phyloP scores from a whole-genome alignment of 2,797 vertebrate species.

The Arrhamphus sclerolepis region DNA sequence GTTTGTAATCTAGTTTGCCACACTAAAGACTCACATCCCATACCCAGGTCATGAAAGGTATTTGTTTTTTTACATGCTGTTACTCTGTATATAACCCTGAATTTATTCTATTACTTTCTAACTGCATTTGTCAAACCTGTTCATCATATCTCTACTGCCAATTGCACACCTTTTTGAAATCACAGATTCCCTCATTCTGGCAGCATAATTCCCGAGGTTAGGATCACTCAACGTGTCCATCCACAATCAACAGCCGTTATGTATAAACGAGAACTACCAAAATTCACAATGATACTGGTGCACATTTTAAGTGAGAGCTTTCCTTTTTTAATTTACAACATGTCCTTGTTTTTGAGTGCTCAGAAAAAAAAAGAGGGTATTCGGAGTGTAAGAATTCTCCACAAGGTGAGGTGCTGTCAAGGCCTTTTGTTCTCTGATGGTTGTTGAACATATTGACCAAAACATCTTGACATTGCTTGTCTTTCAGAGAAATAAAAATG shows the following conservation, averaged over 20 bases:
- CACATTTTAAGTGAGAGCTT: slow-evolving; percentile 38
- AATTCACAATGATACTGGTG: slow-evolving; percentile 30
- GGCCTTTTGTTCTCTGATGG: slow-evolving; percentile 64
- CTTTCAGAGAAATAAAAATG: slow-evolving; percentile 79
- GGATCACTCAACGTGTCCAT: slow-evolving; percentile 12
- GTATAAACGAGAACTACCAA: slow-evolving; percentile 16
- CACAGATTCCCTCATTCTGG: slow-evolving; percentile 12
- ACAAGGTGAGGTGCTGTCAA: slow-evolving; percentile 51
- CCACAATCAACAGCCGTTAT: slow-evolving; percentile 7
- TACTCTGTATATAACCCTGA: slow-evolving; percentile 4
- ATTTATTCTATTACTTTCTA: slow-evolving; percentile 4
- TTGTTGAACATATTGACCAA: slow-evolving; percentile 72
- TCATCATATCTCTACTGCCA: slow-evolving; percentile 19
- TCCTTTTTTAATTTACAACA: slow-evolving; percentile 46
- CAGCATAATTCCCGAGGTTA: slow-evolving; percentile 25
- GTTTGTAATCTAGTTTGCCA: slow-evolving; percentile 15
- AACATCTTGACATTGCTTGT: slow-evolving; percentile 77
- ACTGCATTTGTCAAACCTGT: slow-evolving; percentile 12
- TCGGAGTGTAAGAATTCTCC: slow-evolving; percentile 40
- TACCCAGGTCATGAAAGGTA: slow-evolving; percentile 12
- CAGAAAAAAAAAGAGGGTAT: slow-evolving; percentile 38
- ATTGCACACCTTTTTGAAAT: slow-evolving; percentile 13
- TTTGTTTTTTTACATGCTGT: slow-evolving; percentile 2
- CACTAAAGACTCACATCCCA: slow-evolving; percentile 12
- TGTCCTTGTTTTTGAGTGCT: slow-evolving; percentile 41